Conservation (phyloP, 2,888 invertebrate species). For the Miltochrista miniata region DNA sequence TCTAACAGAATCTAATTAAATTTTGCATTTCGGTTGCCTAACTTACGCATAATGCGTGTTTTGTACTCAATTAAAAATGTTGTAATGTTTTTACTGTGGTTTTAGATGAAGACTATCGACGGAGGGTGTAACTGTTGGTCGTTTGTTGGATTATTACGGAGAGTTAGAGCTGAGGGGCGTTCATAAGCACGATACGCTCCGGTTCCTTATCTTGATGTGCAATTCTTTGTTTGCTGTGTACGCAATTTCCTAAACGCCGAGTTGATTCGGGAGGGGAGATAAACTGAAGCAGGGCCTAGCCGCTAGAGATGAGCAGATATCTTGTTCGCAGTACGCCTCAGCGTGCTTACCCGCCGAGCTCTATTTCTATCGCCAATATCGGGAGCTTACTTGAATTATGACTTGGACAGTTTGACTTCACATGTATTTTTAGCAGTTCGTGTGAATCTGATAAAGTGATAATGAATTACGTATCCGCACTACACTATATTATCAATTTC, state of each 20-base stretch:
- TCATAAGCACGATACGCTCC: slow-evolving; percentile 59
- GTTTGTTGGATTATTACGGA: slow-evolving; percentile 36
- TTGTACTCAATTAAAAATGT: slow-evolving; percentile 18
- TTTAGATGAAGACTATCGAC: slow-evolving; percentile 19
- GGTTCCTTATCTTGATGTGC: slow-evolving; percentile 67
- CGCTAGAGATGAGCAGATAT: slow-evolving; percentile 68
- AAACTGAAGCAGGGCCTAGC: slow-evolving; percentile 58
- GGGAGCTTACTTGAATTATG: slow-evolving; percentile 55
- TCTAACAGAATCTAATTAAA: too few relatives aligned
- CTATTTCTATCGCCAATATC: slow-evolving; percentile 60
- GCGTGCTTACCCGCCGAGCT: slow-evolving; percentile 33
- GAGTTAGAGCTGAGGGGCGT: slow-evolving; percentile 32
- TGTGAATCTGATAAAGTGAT: too few relatives aligned
- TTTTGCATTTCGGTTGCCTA: too few relatives aligned
- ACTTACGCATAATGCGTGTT: slow-evolving; percentile 14
- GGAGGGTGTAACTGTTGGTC: slow-evolving; percentile 28
- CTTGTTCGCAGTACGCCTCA: slow-evolving; percentile 44
- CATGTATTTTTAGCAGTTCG: too few relatives aligned
- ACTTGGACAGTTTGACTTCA: slow-evolving; percentile 41
- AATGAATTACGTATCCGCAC: too few relatives aligned
- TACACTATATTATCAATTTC: too few relatives aligned
- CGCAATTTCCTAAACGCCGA: slow-evolving; percentile 73
- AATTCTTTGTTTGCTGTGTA: slow-evolving; percentile 77
- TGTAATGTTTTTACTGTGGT: slow-evolving; percentile 15
- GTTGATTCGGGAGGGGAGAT: slow-evolving; percentile 56